Evolutionary conservation across 2,888 invertebrate species (phyloP).

Genomic region (Dendrolimus pini): DNA sequence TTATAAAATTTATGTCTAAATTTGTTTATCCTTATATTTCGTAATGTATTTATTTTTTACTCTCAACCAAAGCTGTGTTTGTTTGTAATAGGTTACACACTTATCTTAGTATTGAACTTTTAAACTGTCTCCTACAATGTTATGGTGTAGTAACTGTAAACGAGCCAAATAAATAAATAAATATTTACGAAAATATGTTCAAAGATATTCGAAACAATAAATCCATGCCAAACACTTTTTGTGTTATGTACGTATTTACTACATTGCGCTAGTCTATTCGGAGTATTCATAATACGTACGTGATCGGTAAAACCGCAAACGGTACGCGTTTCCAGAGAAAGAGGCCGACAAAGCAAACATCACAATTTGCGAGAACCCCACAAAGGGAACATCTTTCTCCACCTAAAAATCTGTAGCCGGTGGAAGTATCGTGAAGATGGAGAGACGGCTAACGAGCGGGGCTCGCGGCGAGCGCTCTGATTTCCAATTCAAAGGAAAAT

Average conservation of each 20-base stretch:
- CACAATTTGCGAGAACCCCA: slow-evolving; percentile 39
- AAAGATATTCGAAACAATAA: not conserved
- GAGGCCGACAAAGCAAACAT: slow-evolving; percentile 35
- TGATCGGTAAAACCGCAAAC: slow-evolving; percentile 8
- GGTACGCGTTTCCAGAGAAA: slow-evolving; percentile 7
- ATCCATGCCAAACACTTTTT: not conserved
- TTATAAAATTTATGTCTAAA: too few relatives aligned
- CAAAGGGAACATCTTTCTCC: slow-evolving; percentile 59
- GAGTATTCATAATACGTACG: not conserved
- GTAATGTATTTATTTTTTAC: too few relatives aligned
- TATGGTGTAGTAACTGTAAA: too few relatives aligned
- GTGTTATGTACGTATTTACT: not conserved
- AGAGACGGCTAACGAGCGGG: slow-evolving; percentile 64
- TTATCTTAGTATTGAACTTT: too few relatives aligned
- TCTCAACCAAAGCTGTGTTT: too few relatives aligned
- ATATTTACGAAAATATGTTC: not conserved
- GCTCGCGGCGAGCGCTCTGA: slow-evolving; percentile 68
- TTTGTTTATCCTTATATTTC: too few relatives aligned
- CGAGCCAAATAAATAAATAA: too few relatives aligned
- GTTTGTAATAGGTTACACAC: too few relatives aligned
- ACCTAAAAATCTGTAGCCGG: slow-evolving; percentile 63
- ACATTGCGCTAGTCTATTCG: not conserved
- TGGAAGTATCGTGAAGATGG: slow-evolving; percentile 63
- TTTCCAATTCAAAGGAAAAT: slow-evolving; percentile 78
- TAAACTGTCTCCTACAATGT: too few relatives aligned